These are phyloP conservation scores for Hirudinaria manillensis DNA, from an alignment of 2,888 invertebrate genomes.

Conservation along the genomic window DNA sequence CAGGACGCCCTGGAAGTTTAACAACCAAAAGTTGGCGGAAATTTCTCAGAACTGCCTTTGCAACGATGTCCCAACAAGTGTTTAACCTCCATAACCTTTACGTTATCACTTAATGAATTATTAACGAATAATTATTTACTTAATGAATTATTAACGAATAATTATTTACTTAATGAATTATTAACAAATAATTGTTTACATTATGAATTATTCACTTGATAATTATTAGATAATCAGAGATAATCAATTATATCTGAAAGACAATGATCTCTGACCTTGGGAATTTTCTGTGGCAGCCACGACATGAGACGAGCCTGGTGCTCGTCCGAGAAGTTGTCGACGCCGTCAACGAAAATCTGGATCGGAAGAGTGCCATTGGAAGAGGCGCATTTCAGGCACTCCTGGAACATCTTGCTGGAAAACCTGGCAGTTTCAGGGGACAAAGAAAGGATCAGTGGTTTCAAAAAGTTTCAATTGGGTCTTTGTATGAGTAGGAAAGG, in stretches of 20 bases:
- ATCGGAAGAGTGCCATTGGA: constrained; percentile 33
- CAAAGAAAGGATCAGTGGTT: not conserved
- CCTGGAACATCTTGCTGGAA: constrained; percentile 40
- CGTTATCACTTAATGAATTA: too few species aligned
- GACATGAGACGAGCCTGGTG: constrained; percentile 49
- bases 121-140: too few species aligned
- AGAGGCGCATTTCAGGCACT: constrained; percentile 45
- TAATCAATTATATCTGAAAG: too few species aligned
- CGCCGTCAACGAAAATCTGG: constrained; percentile 52
- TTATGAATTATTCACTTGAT: too few species aligned
- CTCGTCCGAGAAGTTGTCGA: constrained; percentile 49
- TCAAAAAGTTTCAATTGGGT: not conserved
- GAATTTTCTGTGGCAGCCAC: constrained; percentile 51
- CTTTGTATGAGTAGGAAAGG: too few species aligned
- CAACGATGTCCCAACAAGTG: too few species aligned
- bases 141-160: too few species aligned
- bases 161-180: too few species aligned
- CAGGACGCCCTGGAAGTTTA: constrained; percentile 48
- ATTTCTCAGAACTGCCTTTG: too few species aligned
- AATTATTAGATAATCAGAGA: too few species aligned
- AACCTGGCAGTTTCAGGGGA: not conserved
- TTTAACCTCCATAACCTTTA: not conserved
- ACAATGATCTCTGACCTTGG: constrained; percentile 44
- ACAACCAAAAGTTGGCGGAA: not conserved
- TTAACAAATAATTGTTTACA: too few species aligned